Percentiles rank a stretch among this genome's conserved stretches.
Conservation (phyloP, 2,888 invertebrate genomes). For the Cyaniris semiargus region DNA sequence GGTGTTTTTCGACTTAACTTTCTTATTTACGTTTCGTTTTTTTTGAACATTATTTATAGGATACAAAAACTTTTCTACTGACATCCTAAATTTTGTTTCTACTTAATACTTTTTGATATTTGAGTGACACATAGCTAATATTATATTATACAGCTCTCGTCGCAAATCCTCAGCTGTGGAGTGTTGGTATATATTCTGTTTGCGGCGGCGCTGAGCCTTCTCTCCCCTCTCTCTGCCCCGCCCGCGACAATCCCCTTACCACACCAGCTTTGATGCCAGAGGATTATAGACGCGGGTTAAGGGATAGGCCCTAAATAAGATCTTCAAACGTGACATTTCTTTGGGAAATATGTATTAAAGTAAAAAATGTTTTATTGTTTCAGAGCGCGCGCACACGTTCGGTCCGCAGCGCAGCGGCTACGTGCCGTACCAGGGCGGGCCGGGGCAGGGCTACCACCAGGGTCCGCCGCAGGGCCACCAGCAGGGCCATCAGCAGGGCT, state of each 20-base stretch:
- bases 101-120: neutral
- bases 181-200: conserved; percentile 10
- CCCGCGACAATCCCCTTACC: neutral
- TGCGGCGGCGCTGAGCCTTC: conserved; percentile 7
- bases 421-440: conserved; percentile 47
- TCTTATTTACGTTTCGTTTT: too few species aligned
- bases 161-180: neutral
- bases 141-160: neutral
- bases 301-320: neutral
- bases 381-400: conserved; percentile 66
- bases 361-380: conserved; percentile 49
- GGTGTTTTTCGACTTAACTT: neutral
- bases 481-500: conserved; percentile 42
- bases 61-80: neutral
- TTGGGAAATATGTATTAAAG: neutral
- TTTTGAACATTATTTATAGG: too few species aligned
- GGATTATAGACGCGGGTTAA: neutral
- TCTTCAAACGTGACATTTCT: neutral
- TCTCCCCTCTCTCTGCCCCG: neutral
- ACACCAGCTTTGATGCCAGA: neutral
- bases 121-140: neutral
- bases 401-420: conserved; percentile 68
- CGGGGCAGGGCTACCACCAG: conserved; percentile 40
- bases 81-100: neutral
- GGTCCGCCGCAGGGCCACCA: conserved; percentile 42